Evolutionary conservation across 2,113 vertebrate species (phyloP).

Genomic region (Megaleporinus macrocephalus): DNA sequence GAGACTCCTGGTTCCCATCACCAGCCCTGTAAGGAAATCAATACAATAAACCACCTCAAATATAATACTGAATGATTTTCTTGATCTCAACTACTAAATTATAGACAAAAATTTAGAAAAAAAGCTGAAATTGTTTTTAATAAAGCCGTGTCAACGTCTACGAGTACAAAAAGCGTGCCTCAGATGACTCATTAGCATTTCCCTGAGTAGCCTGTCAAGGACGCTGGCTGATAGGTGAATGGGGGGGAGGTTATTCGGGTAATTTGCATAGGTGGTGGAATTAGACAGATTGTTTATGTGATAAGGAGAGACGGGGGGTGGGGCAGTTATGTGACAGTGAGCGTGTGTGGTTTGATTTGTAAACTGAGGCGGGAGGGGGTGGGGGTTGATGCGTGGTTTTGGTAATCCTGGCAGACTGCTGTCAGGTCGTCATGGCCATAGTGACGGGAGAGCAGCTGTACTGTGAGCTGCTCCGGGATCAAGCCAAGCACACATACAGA

Average conservation of each 20-base stretch:
- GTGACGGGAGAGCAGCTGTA: constrained; percentile 65
- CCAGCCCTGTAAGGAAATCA: no score
- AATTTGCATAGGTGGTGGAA: background rate
- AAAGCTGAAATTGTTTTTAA: no score
- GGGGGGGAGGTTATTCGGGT: background rate
- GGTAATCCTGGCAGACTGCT: constrained; percentile 67
- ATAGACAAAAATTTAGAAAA: no score
- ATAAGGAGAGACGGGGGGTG: constrained; percentile 4
- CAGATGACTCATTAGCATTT: background rate
- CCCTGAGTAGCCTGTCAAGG: background rate
- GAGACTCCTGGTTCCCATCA: no score
- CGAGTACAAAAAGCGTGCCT: background rate
- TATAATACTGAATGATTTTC: no score
- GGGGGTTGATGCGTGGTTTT: constrained; percentile 57
- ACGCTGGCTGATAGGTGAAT: background rate
- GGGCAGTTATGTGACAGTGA: constrained; percentile 34
- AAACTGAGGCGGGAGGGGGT: constrained; percentile 31
- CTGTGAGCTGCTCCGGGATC: background rate
- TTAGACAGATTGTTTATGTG: constrained; percentile 9
- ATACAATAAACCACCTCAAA: no score
- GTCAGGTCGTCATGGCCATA: constrained; percentile 69
- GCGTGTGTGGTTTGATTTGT: constrained; percentile 51
- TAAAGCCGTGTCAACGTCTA: no score
- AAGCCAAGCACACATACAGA: constrained; percentile 20
- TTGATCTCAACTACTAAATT: no score